Evolutionary conservation across 2,113 vertebrate species (phyloP).

Genomic region (Cyphomyrus discorhynchus): DNA sequence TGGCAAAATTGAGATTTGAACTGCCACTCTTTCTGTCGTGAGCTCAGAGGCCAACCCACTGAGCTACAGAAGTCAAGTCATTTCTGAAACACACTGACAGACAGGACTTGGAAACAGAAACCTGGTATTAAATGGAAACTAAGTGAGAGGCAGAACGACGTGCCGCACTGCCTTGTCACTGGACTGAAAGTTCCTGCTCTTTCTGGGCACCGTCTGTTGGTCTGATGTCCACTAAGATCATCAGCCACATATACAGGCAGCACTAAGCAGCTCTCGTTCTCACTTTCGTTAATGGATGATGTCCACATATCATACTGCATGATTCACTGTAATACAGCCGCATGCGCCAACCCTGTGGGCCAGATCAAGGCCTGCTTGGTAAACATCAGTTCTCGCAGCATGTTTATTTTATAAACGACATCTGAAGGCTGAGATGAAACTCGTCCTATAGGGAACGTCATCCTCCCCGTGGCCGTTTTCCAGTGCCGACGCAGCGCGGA

Average conservation of each 20-base stretch:
- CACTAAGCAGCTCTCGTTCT: not conserved
- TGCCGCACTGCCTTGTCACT: not conserved
- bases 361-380: not conserved
- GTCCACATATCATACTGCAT: not conserved
- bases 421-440: not conserved
- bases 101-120: not conserved
- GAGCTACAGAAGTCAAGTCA: not conserved
- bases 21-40: not conserved
- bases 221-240: not conserved
- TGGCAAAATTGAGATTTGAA: not conserved
- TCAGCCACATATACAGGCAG: not conserved
- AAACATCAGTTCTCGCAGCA: not conserved
- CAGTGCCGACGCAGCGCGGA: not conserved
- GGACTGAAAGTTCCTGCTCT: not conserved
- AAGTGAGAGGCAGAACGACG: not conserved
- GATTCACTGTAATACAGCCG: not conserved
- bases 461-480: not conserved
- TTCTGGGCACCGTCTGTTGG: not conserved
- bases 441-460: not conserved
- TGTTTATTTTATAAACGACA: slow-evolving; percentile 4
- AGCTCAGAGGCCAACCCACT: not conserved
- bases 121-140: not conserved
- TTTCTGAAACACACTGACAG: not conserved
- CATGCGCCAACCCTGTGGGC: not conserved
- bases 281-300: not conserved